Percentiles rank a stretch among this genome's conserved stretches.
phyloP scores from a whole-genome alignment of 2,888 invertebrate species.

The Drepanosiphum platanoidis region DNA sequence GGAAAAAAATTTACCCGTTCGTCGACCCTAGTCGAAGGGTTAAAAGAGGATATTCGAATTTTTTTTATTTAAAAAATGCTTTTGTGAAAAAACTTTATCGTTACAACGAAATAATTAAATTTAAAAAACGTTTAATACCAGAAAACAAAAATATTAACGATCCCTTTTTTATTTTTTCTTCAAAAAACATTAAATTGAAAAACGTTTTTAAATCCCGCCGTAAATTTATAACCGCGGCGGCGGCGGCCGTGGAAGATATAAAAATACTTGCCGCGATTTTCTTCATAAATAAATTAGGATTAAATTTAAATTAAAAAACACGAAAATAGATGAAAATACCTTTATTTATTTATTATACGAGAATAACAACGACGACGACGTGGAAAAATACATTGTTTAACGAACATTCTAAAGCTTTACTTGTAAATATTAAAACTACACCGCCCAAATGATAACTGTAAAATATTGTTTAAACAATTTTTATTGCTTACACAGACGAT shows the following conservation, averaged over 20 bases:
- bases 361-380: background rate
- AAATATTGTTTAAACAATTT: no score
- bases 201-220: background rate
- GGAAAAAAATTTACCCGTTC: no score
- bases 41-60: no score
- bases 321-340: background rate
- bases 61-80: no score
- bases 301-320: background rate
- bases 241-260: background rate
- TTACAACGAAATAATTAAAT: background rate
- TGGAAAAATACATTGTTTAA: no score
- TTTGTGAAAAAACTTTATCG: no score
- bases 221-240: background rate
- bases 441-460: no score
- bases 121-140: background rate
- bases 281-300: background rate
- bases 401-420: no score
- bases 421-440: no score
- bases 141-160: background rate
- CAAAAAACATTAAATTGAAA: background rate
- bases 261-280: background rate
- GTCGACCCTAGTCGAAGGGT: no score
- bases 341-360: background rate
- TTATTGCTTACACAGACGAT: no score
- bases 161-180: background rate